Evolutionary conservation across 2,113 vertebrate species (phyloP), one percentile per base, ranked within the genome.

Genomic region (Gallinago undulata): DNA sequence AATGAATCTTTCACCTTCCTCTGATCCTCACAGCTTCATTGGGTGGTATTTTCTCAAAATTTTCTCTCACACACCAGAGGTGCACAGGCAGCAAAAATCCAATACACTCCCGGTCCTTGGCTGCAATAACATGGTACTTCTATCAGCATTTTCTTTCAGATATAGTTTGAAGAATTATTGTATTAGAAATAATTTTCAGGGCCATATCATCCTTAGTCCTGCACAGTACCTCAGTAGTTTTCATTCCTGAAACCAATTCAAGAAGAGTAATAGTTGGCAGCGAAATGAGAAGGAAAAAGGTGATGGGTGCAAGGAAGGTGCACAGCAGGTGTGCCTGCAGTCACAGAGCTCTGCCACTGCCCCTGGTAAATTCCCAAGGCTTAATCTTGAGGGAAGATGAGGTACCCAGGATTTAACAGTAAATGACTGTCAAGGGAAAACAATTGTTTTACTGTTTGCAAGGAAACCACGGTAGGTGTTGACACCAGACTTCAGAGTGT

Each of bases 21-120:
- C 63, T 73, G 41, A 50, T 51, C 57, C 62, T 39, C 57, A 88
- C 27, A 66, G 51, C 37, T 85, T 11, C 31, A 76, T 10, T 1
- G 1, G 21, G 21, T 37, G 7, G 4, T 41, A n/a, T 90, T 85
- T 89, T 74, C 59, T 56, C 11, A 33, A 69, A 68, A 60, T 80
- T 50, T 85, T 5, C 28, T 83, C 63, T 47, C 45, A 51, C 28
- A 41, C 14, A 19, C 18, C 39, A 51, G n/a, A 16, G 7, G 25
- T 23, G 33, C 48, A 76, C 3, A 56, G 33, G 43, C 70, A 83
- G 35, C 73, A 90, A 83, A 89, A 91, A 60, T 68, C 19, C 43
- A 83, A 21, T 70, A 66, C 0, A 0, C 8, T 77, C 19, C 73
- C 2, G 0, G 39, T 74, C 41, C 63, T 50, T 1, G 0, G 9